A percentile compares a stretch with the other conserved stretches of the same genome.
Conservation (phyloP, 1,140 invertebrate genomes). For the Bombus huntii region DNA sequence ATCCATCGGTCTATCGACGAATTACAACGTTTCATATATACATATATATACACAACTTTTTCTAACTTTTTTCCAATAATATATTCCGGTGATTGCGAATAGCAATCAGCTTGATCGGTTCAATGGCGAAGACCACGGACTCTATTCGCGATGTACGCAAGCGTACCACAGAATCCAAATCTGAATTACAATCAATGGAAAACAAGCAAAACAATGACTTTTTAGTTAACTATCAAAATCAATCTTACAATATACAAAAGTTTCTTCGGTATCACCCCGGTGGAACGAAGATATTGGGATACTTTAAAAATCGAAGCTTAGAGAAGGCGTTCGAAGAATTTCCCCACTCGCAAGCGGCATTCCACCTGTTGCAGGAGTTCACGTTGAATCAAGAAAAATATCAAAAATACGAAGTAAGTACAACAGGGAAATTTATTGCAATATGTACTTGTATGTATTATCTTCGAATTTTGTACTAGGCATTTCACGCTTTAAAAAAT, state of each 20-base stretch:
- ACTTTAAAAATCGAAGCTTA: slow-evolving; percentile 82
- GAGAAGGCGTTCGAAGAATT: slow-evolving; percentile 81
- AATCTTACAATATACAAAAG: slow-evolving; percentile 83
- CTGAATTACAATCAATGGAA: not conserved
- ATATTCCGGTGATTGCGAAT: not conserved
- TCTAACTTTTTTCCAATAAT: not conserved
- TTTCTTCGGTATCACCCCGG: slow-evolving; percentile 87
- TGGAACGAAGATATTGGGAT: slow-evolving; percentile 83
- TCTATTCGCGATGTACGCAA: not conserved
- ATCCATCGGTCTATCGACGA: not conserved
- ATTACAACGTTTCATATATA: not conserved
- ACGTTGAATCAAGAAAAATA: slow-evolving; percentile 65
- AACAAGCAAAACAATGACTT: slow-evolving; percentile 63
- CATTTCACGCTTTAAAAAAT: not conserved
- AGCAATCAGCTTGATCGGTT: not conserved
- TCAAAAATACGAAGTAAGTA: slow-evolving; percentile 82
- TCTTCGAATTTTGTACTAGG: not conserved
- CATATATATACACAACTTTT: not conserved
- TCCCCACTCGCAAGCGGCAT: slow-evolving; percentile 85
- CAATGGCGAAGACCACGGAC: not conserved
- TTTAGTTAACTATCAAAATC: slow-evolving; percentile 82
- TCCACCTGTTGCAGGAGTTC: slow-evolving; percentile 85
- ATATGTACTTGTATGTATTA: not conserved
- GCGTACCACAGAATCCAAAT: no score
- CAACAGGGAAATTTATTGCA: not conserved